Conservation (phyloP, 1,140 invertebrate species). For the Hyles euphorbiae region DNA sequence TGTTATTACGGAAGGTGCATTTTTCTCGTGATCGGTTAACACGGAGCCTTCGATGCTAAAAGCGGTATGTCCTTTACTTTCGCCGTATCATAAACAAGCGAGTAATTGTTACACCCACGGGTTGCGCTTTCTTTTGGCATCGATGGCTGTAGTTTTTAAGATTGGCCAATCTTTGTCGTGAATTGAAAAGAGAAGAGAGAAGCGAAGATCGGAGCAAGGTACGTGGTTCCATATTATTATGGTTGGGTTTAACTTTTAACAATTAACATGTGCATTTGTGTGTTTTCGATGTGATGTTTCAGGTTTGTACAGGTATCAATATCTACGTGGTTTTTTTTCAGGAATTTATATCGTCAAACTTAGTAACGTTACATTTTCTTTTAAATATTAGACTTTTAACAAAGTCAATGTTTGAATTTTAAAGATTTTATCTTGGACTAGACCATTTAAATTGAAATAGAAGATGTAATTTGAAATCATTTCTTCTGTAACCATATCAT, state of each 20-base stretch:
- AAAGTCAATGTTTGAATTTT: too few relatives aligned
- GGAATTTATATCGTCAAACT: too few relatives aligned
- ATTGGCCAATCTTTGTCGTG: constrained; percentile 62
- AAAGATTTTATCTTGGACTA: too few relatives aligned
- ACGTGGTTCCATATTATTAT: constrained; percentile 27
- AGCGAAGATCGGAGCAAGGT: constrained; percentile 44
- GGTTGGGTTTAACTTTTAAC: constrained; percentile 37
- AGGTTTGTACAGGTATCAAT: constrained; percentile 72
- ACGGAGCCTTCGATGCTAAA: constrained; percentile 48
- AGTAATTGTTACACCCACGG: constrained; percentile 47
- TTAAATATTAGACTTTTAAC: too few relatives aligned
- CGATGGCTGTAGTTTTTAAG: constrained; percentile 46
- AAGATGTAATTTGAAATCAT: too few relatives aligned
- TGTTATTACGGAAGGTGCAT: constrained; percentile 19
- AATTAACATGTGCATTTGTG: constrained; percentile 42
- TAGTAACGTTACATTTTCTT: too few relatives aligned
- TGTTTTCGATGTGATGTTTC: constrained; percentile 65
- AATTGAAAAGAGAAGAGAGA: constrained; percentile 34
- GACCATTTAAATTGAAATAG: too few relatives aligned
- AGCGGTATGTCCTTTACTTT: constrained; percentile 50
- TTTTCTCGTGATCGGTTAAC: constrained; percentile 37
- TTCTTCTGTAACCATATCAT: too few relatives aligned
- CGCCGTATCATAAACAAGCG: constrained; percentile 36
- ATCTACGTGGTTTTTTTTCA: constrained; percentile 4
- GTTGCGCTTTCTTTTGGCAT: constrained; percentile 50